Evolutionary conservation across 2,113 vertebrate genomes (phyloP).

Genomic region (Mesembrinibis cayennensis): DNA sequence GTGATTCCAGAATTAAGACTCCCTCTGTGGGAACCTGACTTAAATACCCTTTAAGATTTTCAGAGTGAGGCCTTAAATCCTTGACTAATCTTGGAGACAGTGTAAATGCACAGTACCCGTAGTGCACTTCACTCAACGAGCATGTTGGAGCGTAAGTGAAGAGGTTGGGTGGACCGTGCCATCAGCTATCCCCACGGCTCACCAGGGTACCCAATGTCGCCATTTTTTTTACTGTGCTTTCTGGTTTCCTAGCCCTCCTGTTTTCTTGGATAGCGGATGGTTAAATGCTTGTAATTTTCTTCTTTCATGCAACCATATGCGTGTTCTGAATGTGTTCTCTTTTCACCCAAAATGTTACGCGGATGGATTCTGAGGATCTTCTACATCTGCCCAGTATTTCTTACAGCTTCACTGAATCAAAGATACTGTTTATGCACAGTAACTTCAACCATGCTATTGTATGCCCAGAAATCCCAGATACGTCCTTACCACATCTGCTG

Average conservation of each 20-base stretch:
- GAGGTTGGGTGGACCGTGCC: not conserved
- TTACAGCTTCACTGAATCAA: not conserved
- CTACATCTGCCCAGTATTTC: not conserved
- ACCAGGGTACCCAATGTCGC: rapidly evolving
- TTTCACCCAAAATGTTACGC: not conserved
- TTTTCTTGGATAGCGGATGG: not conserved
- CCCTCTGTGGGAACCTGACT: not conserved
- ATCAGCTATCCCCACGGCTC: rapidly evolving
- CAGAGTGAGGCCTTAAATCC: not conserved
- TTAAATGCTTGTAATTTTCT: not conserved
- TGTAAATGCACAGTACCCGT: too few relatives aligned
- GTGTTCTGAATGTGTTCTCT: not conserved
- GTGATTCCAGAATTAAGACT: not conserved
- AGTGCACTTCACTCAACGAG: rapidly evolving
- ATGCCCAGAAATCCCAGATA: not conserved
- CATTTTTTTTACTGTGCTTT: not conserved
- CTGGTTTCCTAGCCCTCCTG: not conserved
- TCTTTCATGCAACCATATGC: not conserved
- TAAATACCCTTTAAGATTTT: not conserved
- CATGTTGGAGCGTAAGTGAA: rapidly evolving
- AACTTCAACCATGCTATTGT: not conserved
- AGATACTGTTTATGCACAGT: not conserved
- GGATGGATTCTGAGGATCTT: not conserved
- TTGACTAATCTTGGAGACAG: not conserved
- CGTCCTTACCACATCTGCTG: rapidly evolving